Evolutionary conservation across 2,797 vertebrate species (phyloP), one percentile per base, ranked within the genome.

Genomic region (Cheirogaleus major): DNA sequence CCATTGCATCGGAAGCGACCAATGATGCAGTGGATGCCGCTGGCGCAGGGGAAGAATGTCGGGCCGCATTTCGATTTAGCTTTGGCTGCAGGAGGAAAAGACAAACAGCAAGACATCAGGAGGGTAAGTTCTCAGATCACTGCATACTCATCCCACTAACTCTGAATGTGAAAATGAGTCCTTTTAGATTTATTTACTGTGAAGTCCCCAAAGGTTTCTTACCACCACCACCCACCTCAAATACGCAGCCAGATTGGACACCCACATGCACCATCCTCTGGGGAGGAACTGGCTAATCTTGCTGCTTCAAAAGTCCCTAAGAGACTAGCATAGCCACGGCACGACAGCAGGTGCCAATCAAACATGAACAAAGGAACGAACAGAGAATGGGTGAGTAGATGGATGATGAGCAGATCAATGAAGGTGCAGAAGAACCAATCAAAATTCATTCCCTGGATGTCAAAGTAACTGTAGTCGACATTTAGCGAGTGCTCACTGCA

Each of bases 1-100:
- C 99, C 99, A 0, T 99, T 99, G 93, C 99, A 99, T 43, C 98
- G 99, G 99, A 99, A 99, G 91, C 99, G 99, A 55, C 99, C 99
- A 0, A 99, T 99, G 98, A 99, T 99, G 98, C 99, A 99, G 98
- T 99, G 99, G 98, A 99, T 98, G 1, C 99, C 99, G 1, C 99
- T 99, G 69, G 99, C 99, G 0, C 99, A 99, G 95, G 99, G 99
- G 93, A 99, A 99, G 98, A 99, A 99, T 0, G 99, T 99, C 0
- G 99, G 99, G 0, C 99, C 99, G 0, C 99, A 99, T 84, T 99
- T 99, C 1, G 99, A 99, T 96, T 99, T 99, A 85, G 99, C 98
- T 98, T 99, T 99, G 1, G 99, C 99, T 99, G 98, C 2, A 23
- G 93, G 79, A 72, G 65, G 79, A 13, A 94, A 94, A 57, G 98